Evolutionary conservation across 2,797 vertebrate genomes (phyloP), one percentile per base, ranked within the genome.

Genomic region (Tadarida brasiliensis): DNA sequence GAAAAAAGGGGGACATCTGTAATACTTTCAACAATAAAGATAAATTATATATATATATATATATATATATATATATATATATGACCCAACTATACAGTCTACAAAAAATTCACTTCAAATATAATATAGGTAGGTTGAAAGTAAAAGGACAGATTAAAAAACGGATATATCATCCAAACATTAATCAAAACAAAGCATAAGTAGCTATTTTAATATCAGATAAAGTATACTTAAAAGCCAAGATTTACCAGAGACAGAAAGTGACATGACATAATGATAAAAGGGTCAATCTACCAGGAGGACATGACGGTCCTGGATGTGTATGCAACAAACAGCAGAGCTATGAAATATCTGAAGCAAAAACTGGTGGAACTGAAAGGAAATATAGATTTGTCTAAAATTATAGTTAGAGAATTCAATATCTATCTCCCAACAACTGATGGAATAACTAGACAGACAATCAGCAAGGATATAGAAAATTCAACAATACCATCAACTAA

Each of bases 371-470:
- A 76, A 85, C 1, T 35, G 4, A 94, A 73, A 85, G 49, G 1
- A 11, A 22, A 89, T 61, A 80, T 0, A 85, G 28, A 54, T 20
- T 82, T 76, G 33, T 26, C 16, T 88, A 67, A 33, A 91, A 44
- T 65, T 67, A 67, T 10, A 78, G 35, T 10, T 80, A 49, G 33
- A 81, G 19, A 77, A 24, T 47, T 82, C 54, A 94, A n/a, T 26
- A 35, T 28, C 44, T 17, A 35, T 68, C 28, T 82, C n/a, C 74
- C 56, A 39, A 71, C 20, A 78, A 71, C 1, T 39, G 26, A 22
- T 47, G 24, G 20, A 83, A 87, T 59, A 91, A 91, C 54, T 30
- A 78, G 11, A 87, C 16, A 70, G 61, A 95, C 94, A 88, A 91
- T 73, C 63, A 80, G 56, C 39, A 88, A 84, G 28, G 30, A 84